These are phyloP conservation scores for Coracias cyanogaster DNA, from an alignment of 2,797 vertebrate genomes.

Conservation along the genomic window DNA sequence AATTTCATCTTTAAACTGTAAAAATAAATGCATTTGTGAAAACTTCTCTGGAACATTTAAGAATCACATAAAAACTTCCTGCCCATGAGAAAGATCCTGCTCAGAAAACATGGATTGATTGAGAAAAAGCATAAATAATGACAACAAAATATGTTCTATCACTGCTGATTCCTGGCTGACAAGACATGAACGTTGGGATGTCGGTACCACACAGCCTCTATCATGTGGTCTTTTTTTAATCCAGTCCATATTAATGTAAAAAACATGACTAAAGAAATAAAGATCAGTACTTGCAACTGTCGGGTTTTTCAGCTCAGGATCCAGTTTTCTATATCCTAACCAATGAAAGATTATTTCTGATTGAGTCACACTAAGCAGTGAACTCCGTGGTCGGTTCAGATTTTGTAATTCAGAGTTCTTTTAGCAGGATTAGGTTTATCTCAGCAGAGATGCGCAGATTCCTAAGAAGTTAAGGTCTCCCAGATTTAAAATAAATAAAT, in stretches of 20 bases:
- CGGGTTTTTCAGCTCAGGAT: neutral
- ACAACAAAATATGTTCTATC: neutral
- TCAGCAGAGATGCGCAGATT: slow-evolving; percentile 57
- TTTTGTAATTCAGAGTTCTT: slow-evolving; percentile 63
- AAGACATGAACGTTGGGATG: accelerated
- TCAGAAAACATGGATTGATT: accelerated
- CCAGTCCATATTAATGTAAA: neutral
- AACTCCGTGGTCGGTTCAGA: slow-evolving; percentile 45
- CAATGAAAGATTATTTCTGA: slow-evolving; percentile 2
- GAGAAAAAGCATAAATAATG: neutral
- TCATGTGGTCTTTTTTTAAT: neutral
- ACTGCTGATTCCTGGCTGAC: neutral
- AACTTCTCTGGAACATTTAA: neutral
- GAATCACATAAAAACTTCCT: neutral
- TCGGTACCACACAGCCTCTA: neutral
- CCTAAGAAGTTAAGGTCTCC: slow-evolving; percentile 51
- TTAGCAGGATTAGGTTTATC: slow-evolving; percentile 67
- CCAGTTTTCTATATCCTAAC: neutral
- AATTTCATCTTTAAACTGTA: neutral
- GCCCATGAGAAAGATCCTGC: neutral
- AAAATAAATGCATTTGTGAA: neutral
- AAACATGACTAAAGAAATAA: neutral
- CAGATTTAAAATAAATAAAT: slow-evolving; percentile 67
- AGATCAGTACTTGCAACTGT: neutral
- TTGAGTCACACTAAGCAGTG: slow-evolving; percentile 28